A percentile compares a stretch with the other conserved stretches of the same genome.
These are phyloP conservation scores for Promerops cafer DNA, from an alignment of 2,113 vertebrate genomes.

Conservation along the genomic window DNA sequence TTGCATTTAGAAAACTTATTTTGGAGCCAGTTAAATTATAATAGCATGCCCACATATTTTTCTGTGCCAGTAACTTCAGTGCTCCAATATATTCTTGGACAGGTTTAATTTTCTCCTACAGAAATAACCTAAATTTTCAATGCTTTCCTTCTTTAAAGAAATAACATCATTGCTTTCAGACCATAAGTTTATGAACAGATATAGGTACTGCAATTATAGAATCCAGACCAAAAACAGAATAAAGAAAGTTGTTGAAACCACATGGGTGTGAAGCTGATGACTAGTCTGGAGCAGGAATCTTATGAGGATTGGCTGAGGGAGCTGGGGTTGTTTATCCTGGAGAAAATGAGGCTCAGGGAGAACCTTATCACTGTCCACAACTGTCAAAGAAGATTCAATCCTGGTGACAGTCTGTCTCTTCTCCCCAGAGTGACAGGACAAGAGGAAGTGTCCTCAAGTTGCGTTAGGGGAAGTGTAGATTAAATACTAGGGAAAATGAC, in stretches of 20 bases:
- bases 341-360: not conserved
- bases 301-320: not conserved
- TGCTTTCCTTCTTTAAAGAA: not conserved
- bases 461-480: not conserved
- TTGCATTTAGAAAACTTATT: not conserved
- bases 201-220: not conserved
- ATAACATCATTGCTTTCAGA: not conserved
- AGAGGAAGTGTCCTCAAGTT: not conserved
- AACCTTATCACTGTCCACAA: not conserved
- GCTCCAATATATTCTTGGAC: not conserved
- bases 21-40: not conserved
- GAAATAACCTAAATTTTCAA: not conserved
- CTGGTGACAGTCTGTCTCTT: fast-evolving
- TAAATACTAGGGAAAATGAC: not conserved
- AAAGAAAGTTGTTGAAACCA: not conserved
- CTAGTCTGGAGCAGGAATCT: not conserved
- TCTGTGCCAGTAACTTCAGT: not conserved
- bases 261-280: not conserved
- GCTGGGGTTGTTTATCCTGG: not conserved
- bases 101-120: not conserved
- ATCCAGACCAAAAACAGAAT: not conserved
- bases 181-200: not conserved
- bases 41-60: not conserved
- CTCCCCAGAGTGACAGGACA: not conserved
- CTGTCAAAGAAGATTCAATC: not conserved